These are phyloP conservation scores for Oryzias melastigma DNA, from an alignment of 2,113 vertebrate species.

Conservation along the genomic window DNA sequence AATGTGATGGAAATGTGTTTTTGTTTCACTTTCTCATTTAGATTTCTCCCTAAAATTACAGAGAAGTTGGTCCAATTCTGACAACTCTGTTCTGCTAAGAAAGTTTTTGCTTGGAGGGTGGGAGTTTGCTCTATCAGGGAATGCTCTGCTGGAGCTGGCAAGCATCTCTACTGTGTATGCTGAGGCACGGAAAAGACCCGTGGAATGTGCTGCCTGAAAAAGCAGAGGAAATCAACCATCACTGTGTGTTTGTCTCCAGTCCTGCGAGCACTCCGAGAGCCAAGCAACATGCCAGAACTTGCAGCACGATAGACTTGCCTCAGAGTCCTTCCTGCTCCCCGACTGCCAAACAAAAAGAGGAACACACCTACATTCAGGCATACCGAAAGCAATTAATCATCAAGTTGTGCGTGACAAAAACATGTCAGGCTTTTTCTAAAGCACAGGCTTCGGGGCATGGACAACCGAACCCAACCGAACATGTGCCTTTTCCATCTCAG, in stretches of 20 bases:
- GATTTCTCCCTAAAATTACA: too few species aligned
- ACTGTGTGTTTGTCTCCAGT: constrained; percentile 2
- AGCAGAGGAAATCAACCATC: constrained; percentile 49
- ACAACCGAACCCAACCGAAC: constrained; percentile 1
- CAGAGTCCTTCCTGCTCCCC: constrained; percentile 15
- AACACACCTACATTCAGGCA: background rate
- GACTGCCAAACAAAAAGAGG: background rate
- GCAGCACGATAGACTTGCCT: constrained; percentile 23
- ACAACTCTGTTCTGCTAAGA: background rate
- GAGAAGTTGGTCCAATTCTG: background rate
- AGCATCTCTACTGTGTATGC: constrained; percentile 6
- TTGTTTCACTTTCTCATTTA: too few species aligned
- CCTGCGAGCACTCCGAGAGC: constrained; percentile 13
- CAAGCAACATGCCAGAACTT: constrained; percentile 40
- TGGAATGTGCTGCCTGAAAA: constrained; percentile 52
- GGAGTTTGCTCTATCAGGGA: constrained; percentile 11
- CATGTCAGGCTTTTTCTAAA: background rate
- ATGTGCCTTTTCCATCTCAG: constrained; percentile 5
- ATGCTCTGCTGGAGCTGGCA: background rate
- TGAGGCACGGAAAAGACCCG: constrained; percentile 16
- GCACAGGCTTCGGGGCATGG: constrained; percentile 6
- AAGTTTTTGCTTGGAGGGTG: background rate
- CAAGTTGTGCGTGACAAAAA: background rate
- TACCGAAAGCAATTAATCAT: background rate
- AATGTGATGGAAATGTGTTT: background rate